Evolutionary conservation across 2,797 vertebrate genomes (phyloP).

Genomic region (Helostoma temminkii): DNA sequence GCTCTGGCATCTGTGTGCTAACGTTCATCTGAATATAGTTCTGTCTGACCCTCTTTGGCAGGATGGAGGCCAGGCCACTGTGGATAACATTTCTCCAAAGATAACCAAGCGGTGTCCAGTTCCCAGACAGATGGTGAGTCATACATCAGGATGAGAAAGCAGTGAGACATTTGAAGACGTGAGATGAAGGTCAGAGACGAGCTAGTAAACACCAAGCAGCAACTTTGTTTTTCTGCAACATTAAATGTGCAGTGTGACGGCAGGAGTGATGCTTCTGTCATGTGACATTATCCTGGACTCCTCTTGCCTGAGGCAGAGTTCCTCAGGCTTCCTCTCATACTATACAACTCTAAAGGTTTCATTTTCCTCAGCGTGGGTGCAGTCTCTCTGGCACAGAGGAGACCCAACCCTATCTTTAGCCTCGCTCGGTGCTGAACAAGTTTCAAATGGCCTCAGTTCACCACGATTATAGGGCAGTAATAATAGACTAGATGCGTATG

Average conservation of each 20-base stretch:
- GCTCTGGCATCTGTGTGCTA: too few species aligned
- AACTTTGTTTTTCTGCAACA: background rate
- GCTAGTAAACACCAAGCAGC: background rate
- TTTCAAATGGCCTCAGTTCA: conserved; percentile 67
- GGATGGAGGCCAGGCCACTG: conserved; percentile 71
- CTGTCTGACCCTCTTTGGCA: conserved; percentile 60
- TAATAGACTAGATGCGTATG: conserved; percentile 69
- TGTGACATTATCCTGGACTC: background rate
- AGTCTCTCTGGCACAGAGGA: conserved; percentile 37
- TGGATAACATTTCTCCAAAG: conserved; percentile 78
- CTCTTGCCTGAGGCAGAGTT: conserved; percentile 10
- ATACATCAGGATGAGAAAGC: background rate
- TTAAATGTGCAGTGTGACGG: background rate
- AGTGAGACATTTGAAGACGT: background rate
- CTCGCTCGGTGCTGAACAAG: conserved; percentile 18
- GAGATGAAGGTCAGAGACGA: background rate
- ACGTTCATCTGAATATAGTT: conserved; percentile 34
- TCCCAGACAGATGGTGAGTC: conserved; percentile 80
- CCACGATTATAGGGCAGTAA: conserved; percentile 72
- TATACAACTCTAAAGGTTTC: conserved; percentile 27
- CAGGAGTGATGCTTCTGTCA: background rate
- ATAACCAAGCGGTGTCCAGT: conserved; percentile 76
- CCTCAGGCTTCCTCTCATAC: background rate
- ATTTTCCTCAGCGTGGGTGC: conserved; percentile 43
- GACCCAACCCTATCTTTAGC: conserved; percentile 71